Base-by-base conservation (phyloP, 2,113 vertebrate genomes). In the Saccopteryx leptura region DNA sequence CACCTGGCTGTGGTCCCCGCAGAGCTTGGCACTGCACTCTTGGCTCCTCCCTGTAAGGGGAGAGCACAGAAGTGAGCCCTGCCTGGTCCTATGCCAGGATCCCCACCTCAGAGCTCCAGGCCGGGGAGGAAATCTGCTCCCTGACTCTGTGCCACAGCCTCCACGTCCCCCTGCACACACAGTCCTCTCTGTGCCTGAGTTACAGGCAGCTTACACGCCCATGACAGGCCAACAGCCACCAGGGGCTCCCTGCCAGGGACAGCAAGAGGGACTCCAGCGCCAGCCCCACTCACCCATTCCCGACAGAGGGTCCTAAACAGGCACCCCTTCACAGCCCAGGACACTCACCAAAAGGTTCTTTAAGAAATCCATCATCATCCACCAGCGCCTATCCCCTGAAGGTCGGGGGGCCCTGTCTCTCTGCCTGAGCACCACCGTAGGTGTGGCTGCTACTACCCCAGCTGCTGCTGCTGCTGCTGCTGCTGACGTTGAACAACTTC, bases 311-410 rank as follows among this genome's bases (percentile, higher is more conserved):
- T 5, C 50, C 19, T 33, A 1, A 39, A 69, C 6, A 9, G 54
- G 39, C 54, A 85, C 23, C 61, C 50, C 78, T 81, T 74, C 68
- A 39, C 4, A 48, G 7, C 5, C 56, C 4, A 0, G 60, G 60
- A 60, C 95, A 98, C 98, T 98, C 94, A 98, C 98, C 98, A 98
- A 76, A 75, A 97, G 4, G n/a, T 33, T 97, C 96, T 60, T 82
- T 46, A 98, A 78, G 94, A 98, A 97, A 92, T 97, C 98, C 97
- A 93, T 98, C 96, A 94, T 94, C 90, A 82, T 90, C 85, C 56
- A 24, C 3, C 24, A 2, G 17, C 5, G n/a, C 9, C 50, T 4
- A 60, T 58, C 24, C 71, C 28, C 11, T 3, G 86, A 1, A 0
- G 9, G 81, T 31, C 15, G 3, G 68, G 54, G 80, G 66, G 23